Conservation (phyloP, 1,140 invertebrate species). For the Neodiprion lecontei region DNA sequence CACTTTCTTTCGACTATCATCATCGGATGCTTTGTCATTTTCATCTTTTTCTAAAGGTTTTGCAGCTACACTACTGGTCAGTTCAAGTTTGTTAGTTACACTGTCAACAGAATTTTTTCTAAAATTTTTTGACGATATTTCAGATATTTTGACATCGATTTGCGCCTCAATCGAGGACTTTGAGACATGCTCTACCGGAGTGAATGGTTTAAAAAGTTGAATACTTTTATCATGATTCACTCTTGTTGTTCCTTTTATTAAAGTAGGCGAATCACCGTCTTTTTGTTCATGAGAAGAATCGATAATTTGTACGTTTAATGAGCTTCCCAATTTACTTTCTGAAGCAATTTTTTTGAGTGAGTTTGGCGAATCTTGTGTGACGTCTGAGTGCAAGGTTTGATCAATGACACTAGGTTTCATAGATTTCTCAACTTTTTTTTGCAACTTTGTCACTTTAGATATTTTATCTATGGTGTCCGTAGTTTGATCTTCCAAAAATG, state of each 20-base stretch:
- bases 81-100: not conserved
- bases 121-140: not conserved
- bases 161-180: not conserved
- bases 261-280: not conserved
- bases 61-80: not conserved
- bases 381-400: constrained; percentile 23
- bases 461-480: constrained; percentile 25
- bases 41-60: not conserved
- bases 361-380: constrained; percentile 1
- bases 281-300: not conserved
- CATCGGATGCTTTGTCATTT: constrained; percentile 17
- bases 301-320: too few relatives aligned
- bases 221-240: not conserved
- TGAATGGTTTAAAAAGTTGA: not conserved
- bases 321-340: too few relatives aligned
- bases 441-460: constrained; percentile 38
- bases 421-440: constrained; percentile 20
- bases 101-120: not conserved
- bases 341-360: too few relatives aligned
- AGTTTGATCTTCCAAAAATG: constrained; percentile 47
- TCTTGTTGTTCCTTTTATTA: not conserved
- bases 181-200: not conserved
- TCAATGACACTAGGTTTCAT: constrained; percentile 15
- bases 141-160: not conserved
- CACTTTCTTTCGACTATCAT: constrained; percentile 34